Evolutionary conservation across 2,113 vertebrate species (phyloP).

Genomic region (Daphoenositta chrysoptera): DNA sequence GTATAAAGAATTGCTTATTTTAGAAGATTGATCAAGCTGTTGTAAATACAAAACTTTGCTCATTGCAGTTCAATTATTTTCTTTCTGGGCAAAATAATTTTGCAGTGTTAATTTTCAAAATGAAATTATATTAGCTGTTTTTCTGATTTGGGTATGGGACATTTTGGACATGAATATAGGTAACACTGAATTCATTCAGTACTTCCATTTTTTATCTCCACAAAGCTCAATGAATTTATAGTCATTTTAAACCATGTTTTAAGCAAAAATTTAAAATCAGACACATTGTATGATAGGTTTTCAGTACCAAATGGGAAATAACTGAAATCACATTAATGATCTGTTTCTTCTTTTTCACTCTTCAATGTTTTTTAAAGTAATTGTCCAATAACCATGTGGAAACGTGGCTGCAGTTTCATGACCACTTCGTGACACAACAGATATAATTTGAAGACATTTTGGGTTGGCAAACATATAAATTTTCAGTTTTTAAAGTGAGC

Average conservation of each 20-base stretch:
- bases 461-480: neutral
- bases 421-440: neutral
- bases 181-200: neutral
- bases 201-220: neutral
- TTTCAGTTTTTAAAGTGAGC: neutral
- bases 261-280: neutral
- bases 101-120: neutral
- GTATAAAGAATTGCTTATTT: neutral
- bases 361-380: neutral
- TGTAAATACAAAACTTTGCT: neutral
- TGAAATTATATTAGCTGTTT: neutral
- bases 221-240: neutral
- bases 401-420: neutral
- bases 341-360: neutral
- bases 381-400: neutral
- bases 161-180: neutral
- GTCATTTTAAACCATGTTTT: neutral
- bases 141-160: neutral
- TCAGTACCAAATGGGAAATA: neutral
- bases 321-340: neutral
- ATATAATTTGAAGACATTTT: neutral
- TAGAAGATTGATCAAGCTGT: neutral
- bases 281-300: neutral
- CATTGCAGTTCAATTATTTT: neutral
- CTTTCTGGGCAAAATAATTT: neutral